Conservation (phyloP, 30 jellyfish, hydroid and myxozoan species). For the Clytia hemisphaerica region DNA sequence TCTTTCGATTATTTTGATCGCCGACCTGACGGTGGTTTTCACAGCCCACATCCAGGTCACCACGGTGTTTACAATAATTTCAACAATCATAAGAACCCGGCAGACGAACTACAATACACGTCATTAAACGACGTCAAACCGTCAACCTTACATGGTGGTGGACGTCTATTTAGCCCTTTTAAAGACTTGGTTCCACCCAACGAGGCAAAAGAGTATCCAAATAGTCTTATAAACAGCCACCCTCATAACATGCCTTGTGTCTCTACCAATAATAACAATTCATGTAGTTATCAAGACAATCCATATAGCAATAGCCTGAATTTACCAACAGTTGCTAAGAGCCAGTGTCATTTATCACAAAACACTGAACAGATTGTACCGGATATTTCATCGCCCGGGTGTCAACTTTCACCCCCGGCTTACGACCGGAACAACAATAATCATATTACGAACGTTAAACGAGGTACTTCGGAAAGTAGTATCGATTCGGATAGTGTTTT, state of each 20-base stretch:
- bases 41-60: background rate
- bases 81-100: background rate
- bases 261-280: background rate
- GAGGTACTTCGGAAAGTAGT: conserved; percentile 32
- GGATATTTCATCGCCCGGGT: conserved; percentile 21
- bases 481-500: conserved; percentile 38
- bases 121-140: background rate
- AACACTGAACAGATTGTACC: conserved; percentile 45
- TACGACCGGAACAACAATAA: conserved; percentile 28
- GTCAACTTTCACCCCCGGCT: conserved; percentile 18
- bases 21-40: background rate
- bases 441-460: background rate
- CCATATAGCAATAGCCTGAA: background rate
- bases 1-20: no score
- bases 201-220: conserved; percentile 25
- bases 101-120: background rate
- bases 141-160: background rate
- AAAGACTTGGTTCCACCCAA: conserved; percentile 5
- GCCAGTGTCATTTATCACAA: background rate
- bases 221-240: background rate
- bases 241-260: conserved; percentile 7
- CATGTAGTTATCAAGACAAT: background rate
- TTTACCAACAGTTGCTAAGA: background rate
- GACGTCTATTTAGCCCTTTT: no score
- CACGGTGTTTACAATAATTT: background rate